Base-by-base conservation (phyloP, 1,140 invertebrate species). In the Leptonema lineaticorne region DNA sequence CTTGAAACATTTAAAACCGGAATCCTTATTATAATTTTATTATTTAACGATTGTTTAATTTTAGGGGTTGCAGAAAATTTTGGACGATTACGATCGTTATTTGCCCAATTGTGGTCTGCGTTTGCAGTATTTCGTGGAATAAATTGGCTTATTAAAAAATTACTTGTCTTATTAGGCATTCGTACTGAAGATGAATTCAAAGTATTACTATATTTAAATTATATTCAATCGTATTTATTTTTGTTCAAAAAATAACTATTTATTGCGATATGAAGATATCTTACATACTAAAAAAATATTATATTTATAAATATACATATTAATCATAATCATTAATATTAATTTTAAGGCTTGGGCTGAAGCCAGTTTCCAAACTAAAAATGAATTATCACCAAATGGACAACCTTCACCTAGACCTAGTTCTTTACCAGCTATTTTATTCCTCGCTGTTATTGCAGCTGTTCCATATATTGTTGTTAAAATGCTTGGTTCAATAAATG, bases 31-130 rank as follows among this genome's bases (percentile, higher is more conserved):
- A n/a, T n/a, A 37, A 8, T 37, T 37, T 37, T 8, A 8, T 8
- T 37, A 41, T 14, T 11, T 3, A 20, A 59, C 16, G 4, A 24
- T 33, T 57, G 48, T 46, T 41, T 62, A 45, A 27, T 50, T 64
- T 22, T 74, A 83, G 94, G 94, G 59, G 95, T 98, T 1, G 95
- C 95, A 29, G 95, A 98, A 71, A 96, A 97, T 81, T 91, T 98
- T 81, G 90, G 91, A 4, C 82, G 91, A 71, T 78, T 98, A 58
- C 87, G 92, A 63, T 86, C 86, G 9, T 88, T 96, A 72, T 89
- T 98, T 75, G 86, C 87, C 20, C 90, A 94, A 71, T 85, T 97
- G 65, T 89, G 95, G 82, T 92, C 91, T 29, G 89, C 91, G 24
- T 88, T 97, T 76, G 90, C 93, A 3, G 81, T 96, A 8, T 85